phyloP scores from a whole-genome alignment of 2,797 vertebrate genomes.

The Cheirogaleus major region DNA sequence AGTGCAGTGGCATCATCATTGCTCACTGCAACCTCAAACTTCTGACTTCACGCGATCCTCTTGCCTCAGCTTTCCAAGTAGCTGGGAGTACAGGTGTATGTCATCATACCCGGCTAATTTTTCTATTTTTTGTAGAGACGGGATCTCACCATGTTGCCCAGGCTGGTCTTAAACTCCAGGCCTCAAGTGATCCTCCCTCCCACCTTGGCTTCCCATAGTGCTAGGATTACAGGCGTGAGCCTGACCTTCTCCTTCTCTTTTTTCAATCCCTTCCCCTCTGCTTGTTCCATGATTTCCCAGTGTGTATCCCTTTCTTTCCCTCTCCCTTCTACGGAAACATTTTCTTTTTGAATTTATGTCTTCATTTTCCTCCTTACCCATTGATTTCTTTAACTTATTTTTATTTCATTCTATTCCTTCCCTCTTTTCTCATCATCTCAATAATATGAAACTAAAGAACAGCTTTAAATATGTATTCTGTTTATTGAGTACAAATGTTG shows the following conservation, averaged over 20 bases:
- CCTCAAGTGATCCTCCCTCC: not conserved
- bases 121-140: not conserved
- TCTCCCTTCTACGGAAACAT: not conserved
- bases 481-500: not conserved
- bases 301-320: not conserved
- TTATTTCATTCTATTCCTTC: not conserved
- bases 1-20: not conserved
- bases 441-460: not conserved
- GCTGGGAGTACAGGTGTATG: not conserved
- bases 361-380: not conserved
- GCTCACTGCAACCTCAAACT: not conserved
- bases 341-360: not conserved
- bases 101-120: not conserved
- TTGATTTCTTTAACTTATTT: not conserved
- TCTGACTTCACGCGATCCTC: not conserved
- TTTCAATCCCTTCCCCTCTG: not conserved
- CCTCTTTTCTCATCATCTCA: not conserved
- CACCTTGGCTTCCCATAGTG: not conserved
- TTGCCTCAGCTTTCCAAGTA: not conserved
- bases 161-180: not conserved
- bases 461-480: not conserved
- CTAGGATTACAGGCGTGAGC: not conserved
- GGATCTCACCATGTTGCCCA: not conserved
- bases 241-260: not conserved
- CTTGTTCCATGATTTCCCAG: not conserved